A percentile compares a stretch with the other conserved stretches of the same genome.
These are phyloP conservation scores for Tiaroga cobitis DNA, from an alignment of 2,797 vertebrate species.

Conservation along the genomic window DNA sequence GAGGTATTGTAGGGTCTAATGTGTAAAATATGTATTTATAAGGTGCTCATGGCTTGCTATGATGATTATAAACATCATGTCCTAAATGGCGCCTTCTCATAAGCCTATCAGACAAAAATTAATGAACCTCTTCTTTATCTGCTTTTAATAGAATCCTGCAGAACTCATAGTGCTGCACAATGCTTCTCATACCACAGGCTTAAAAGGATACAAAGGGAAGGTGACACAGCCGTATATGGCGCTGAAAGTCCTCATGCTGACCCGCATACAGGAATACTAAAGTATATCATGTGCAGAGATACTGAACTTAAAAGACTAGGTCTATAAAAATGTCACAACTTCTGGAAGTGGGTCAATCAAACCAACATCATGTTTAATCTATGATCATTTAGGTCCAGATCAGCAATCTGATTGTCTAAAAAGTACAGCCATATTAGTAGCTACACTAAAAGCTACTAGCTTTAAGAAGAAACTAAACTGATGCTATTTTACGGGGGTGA, in stretches of 20 bases:
- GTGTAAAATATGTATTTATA: slow-evolving; percentile 16
- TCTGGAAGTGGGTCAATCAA: background rate
- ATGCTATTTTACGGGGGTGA: background rate
- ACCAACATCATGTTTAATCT: background rate
- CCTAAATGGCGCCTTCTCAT: background rate
- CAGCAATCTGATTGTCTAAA: background rate
- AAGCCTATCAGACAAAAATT: slow-evolving; percentile 42
- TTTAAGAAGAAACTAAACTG: background rate
- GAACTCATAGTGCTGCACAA: slow-evolving; percentile 46
- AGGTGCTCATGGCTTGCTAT: background rate
- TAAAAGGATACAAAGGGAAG: slow-evolving; percentile 67
- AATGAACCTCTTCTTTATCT: slow-evolving; percentile 39
- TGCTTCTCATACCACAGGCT: slow-evolving; percentile 66
- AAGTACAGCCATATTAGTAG: background rate
- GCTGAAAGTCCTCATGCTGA: background rate
- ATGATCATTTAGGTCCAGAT: background rate
- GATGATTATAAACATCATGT: slow-evolving; percentile 27
- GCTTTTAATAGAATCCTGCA: slow-evolving; percentile 66
- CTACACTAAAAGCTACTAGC: background rate
- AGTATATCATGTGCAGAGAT: background rate
- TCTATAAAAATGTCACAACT: background rate
- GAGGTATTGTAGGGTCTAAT: background rate
- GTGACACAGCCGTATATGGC: slow-evolving; percentile 46
- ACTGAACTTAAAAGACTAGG: background rate
- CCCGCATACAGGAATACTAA: background rate